Evolutionary conservation across 1,140 invertebrate species (phyloP).

Genomic region (Heliconius nattereri): DNA sequence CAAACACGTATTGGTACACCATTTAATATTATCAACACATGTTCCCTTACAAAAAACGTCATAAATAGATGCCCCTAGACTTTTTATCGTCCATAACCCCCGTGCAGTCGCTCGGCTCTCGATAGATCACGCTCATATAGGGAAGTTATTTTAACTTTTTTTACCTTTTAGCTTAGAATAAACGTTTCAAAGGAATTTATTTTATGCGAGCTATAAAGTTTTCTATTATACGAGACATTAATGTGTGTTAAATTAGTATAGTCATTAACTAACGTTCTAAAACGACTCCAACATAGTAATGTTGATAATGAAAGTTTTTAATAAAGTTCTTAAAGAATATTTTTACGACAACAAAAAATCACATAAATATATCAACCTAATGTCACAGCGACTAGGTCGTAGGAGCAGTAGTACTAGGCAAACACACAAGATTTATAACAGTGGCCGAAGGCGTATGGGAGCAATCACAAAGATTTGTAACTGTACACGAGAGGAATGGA

Average conservation of each 20-base stretch:
- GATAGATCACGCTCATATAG: constrained; percentile 53
- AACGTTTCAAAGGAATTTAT: constrained; percentile 18
- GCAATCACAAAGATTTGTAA: constrained; percentile 60
- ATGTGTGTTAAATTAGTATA: neutral
- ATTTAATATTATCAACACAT: constrained; percentile 66
- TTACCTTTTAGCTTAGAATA: constrained; percentile 28
- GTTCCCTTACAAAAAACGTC: constrained; percentile 61
- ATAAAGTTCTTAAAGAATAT: neutral
- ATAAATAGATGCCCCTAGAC: constrained; percentile 67
- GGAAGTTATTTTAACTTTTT: constrained; percentile 37
- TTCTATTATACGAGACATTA: constrained; percentile 5
- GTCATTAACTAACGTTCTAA: neutral
- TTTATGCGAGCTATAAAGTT: constrained; percentile 9
- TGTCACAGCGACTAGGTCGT: neutral
- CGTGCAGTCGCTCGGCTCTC: constrained; percentile 54
- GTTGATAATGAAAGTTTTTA: neutral
- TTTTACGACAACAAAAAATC: neutral
- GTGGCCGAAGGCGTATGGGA: constrained; percentile 44
- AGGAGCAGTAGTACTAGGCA: neutral
- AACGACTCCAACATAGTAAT: neutral
- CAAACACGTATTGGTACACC: constrained; percentile 43
- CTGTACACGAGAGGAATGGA: constrained; percentile 43
- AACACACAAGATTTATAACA: constrained; percentile 34
- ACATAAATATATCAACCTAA: neutral
- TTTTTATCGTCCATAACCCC: constrained; percentile 70